These are phyloP conservation scores for Isaurus tuberculatus DNA, from an alignment of 92 coral and sea anemone genomes.

Conservation along the genomic window DNA sequence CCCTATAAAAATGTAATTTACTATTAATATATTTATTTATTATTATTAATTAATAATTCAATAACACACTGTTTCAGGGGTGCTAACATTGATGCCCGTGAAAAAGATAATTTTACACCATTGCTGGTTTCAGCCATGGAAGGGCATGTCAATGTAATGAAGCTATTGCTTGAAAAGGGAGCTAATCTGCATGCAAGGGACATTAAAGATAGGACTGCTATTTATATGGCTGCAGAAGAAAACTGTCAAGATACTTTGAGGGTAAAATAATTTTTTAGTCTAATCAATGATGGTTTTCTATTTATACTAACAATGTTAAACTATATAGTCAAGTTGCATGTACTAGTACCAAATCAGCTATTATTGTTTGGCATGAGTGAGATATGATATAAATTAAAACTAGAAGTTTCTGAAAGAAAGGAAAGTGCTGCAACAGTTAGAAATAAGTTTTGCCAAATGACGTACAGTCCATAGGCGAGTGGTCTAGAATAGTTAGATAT, in stretches of 20 bases:
- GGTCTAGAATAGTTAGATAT: no score
- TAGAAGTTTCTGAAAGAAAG: no score
- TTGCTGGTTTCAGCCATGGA: constrained; percentile 75
- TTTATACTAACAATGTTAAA: no score
- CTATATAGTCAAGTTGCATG: no score
- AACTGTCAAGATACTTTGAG: constrained; percentile 81
- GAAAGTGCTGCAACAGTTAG: no score
- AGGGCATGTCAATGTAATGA: constrained; percentile 73
- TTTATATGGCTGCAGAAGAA: constrained; percentile 91
- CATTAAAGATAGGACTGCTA: constrained; percentile 80
- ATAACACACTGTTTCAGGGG: constrained; percentile 63
- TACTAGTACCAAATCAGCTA: no score
- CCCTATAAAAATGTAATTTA: no score
- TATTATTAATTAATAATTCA: not conserved
- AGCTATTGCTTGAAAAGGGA: constrained; percentile 64
- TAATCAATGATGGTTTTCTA: not conserved
- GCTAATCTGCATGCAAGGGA: constrained; percentile 77
- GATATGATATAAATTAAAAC: no score
- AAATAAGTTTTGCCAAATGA: no score
- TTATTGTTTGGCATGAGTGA: no score
- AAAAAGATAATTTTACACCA: constrained; percentile 94
- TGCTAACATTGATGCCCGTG: constrained; percentile 86
- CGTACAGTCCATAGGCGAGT: no score
- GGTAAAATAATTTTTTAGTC: constrained; percentile 53
- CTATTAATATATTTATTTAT: no score